phyloP scores from a whole-genome alignment of 2,888 invertebrate species.

The Craniophora ligustri region DNA sequence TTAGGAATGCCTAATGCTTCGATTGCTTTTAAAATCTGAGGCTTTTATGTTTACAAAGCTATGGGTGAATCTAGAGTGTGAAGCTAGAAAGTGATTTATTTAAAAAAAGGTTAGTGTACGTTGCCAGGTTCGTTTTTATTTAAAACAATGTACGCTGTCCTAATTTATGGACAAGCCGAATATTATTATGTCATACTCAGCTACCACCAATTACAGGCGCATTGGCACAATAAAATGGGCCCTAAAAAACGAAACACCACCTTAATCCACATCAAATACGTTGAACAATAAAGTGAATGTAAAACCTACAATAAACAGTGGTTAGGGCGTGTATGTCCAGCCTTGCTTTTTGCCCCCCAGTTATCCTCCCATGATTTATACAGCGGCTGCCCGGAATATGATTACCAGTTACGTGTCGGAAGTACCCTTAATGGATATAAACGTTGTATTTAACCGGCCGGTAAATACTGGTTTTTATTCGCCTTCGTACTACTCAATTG shows the following conservation, averaged over 20 bases:
- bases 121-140: too few species aligned
- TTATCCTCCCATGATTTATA: slow-evolving; percentile 84
- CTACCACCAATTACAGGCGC: slow-evolving; percentile 2
- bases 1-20: too few species aligned
- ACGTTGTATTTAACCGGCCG: slow-evolving; percentile 80
- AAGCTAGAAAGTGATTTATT: too few species aligned
- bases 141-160: too few species aligned
- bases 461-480: slow-evolving; percentile 71
- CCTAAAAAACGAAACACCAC: slow-evolving; percentile 34
- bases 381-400: slow-evolving; percentile 83
- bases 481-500: slow-evolving; percentile 64
- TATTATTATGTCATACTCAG: too few species aligned
- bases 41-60: too few species aligned
- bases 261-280: slow-evolving; percentile 68
- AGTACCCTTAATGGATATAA: slow-evolving; percentile 86
- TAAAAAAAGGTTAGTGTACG: too few species aligned
- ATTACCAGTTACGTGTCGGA: slow-evolving; percentile 82
- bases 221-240: slow-evolving; percentile 34
- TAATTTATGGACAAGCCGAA: too few species aligned
- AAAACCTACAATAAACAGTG: slow-evolving; percentile 79
- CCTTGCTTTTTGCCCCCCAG: slow-evolving; percentile 78
- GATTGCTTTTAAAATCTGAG: too few species aligned
- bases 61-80: too few species aligned
- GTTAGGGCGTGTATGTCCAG: slow-evolving; percentile 72
- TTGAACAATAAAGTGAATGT: slow-evolving; percentile 73